Base-by-base conservation (phyloP, 2,113 vertebrate species). In the Rallus limicola region DNA sequence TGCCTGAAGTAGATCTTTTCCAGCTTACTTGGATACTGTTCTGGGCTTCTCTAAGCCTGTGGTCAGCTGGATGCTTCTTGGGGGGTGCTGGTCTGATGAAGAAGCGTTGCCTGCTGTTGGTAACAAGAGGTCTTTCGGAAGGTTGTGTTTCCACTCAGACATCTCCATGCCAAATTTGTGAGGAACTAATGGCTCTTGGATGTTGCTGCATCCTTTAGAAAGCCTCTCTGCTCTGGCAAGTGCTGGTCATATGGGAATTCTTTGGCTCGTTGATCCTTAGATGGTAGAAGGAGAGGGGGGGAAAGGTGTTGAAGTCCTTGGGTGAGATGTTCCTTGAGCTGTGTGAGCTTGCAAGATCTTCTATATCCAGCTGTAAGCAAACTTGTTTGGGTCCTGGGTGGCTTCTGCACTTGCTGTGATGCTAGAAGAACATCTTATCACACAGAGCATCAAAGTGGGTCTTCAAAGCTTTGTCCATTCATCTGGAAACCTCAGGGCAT, bases 231-330 rank as follows among this genome's bases (percentile, higher is more conserved):
- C 31, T 53, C 53, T 28, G 13, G 21, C 42, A 59, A 16, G n/a
- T 1, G 5, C 53, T 44, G 67, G 34, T 26, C 5, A 4, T 24
- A 13, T 5, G 33, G 46, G 68, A 60, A 17, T 29, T 15, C 2
- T 26, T 12, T 34, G 60, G 9, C 28, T 17, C 0, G 0, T n/a
- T 34, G 25, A 13, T 33, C 18, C 40, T 0, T 13, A 38, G 74
- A 2, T 31, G 29, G 62, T 2, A 40, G 42, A 48, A 70, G 56
- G 48, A 50, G n/a, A 34, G 28, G 46, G 55, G 12, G 42, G 55
- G 14, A 14, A 38, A 62, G 46, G 16, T 4, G 16, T 19, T 28
- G 11, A 36, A 42, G 34, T 5, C 16, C 0, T 21, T 19, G 46
- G 71, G 31, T 3, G 5, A 21, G 58, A 29, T 14, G 19, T 25